phyloP scores from a whole-genome alignment of 1,140 invertebrate species.

The Lucilia sericata region DNA sequence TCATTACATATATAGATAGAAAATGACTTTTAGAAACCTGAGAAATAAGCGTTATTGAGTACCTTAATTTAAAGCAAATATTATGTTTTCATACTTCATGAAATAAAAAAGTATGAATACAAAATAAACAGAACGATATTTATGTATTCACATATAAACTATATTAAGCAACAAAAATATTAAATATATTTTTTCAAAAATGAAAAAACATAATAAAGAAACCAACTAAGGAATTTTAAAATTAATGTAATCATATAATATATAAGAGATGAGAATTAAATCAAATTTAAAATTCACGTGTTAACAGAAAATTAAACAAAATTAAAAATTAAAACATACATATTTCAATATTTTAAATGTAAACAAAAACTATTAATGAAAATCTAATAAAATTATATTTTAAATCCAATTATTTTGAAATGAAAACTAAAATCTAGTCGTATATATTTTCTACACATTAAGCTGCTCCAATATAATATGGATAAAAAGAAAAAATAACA shows the following conservation, averaged over 20 bases:
- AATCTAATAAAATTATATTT: conserved; percentile 18
- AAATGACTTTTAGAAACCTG: conserved; percentile 8
- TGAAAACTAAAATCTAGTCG: not conserved
- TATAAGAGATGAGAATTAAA: conserved; percentile 15
- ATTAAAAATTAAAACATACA: not conserved
- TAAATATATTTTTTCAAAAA: conserved; percentile 1
- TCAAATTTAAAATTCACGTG: not conserved
- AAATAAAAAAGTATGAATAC: not conserved
- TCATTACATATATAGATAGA: not conserved
- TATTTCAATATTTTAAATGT: conserved; percentile 18
- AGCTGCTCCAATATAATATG: too few relatives aligned
- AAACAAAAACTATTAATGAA: not conserved
- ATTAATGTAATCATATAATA: not conserved
- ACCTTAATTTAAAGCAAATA: conserved; percentile 12
- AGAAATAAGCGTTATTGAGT: conserved; percentile 12
- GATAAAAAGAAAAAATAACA: too few relatives aligned
- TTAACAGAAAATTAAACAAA: not conserved
- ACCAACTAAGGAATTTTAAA: not conserved
- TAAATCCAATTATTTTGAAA: conserved; percentile 8
- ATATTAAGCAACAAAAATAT: not conserved
- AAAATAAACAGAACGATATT: conserved; percentile 1
- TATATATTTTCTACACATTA: too few relatives aligned
- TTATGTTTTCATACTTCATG: not conserved
- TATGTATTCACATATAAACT: not conserved
- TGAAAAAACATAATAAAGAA: not conserved